Conservation (phyloP, 2,888 invertebrate genomes). For the Poecilus cupreus region DNA sequence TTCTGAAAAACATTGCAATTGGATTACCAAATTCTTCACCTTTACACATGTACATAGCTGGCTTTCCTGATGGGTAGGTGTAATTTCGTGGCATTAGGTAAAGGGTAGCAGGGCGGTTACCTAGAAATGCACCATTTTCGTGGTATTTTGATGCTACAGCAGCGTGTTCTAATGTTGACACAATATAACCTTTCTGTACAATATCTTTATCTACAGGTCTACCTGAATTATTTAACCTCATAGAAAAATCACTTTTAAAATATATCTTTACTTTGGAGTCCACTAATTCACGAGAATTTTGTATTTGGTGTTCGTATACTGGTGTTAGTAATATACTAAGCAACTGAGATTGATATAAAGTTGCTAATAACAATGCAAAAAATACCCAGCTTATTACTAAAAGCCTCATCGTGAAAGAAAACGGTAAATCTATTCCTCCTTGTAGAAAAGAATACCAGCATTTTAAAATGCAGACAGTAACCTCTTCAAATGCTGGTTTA, state of each 20-base stretch:
- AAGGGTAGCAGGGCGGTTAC: slow-evolving; percentile 12
- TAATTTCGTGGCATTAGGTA: slow-evolving; percentile 40
- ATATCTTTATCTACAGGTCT: slow-evolving; percentile 15
- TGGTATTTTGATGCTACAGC: neutral
- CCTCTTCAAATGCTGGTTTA: neutral
- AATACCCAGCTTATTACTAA: slow-evolving; percentile 37
- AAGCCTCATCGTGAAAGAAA: slow-evolving; percentile 29
- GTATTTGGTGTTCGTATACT: slow-evolving; percentile 42
- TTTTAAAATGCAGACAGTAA: slow-evolving; percentile 22
- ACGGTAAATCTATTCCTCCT: slow-evolving; percentile 33
- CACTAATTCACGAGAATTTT: slow-evolving; percentile 11
- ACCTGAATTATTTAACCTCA: slow-evolving; percentile 30
- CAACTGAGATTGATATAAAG: slow-evolving; percentile 37
- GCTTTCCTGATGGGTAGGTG: neutral
- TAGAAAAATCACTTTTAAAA: slow-evolving; percentile 36
- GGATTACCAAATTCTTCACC: slow-evolving; percentile 44
- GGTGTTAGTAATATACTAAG: slow-evolving; percentile 43
- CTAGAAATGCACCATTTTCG: slow-evolving; percentile 34
- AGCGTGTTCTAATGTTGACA: neutral
- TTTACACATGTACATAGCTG: slow-evolving; percentile 38
- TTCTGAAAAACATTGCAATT: slow-evolving; percentile 37
- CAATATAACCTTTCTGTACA: neutral
- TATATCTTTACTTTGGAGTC: slow-evolving; percentile 8
- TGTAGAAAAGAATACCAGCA: slow-evolving; percentile 40
- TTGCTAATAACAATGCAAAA: slow-evolving; percentile 38